phyloP scores from a whole-genome alignment of 2,888 invertebrate genomes.

The Trissoscelio sp. region DNA sequence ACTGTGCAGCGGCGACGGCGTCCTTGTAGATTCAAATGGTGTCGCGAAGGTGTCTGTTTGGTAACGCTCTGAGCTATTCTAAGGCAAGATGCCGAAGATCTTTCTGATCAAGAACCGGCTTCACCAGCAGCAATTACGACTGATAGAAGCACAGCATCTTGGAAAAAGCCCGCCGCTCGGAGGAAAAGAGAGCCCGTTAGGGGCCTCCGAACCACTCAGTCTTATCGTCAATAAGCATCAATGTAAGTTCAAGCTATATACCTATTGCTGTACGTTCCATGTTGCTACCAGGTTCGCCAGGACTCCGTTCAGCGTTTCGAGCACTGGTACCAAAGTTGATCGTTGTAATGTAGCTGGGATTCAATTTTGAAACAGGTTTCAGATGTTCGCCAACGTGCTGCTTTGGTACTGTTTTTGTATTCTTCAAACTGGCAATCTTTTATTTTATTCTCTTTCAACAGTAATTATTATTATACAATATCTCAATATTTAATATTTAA shows the following conservation, averaged over 20 bases:
- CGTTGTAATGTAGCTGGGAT: too few relatives aligned
- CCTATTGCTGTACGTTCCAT: conserved; percentile 7
- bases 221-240: conserved; percentile 84
- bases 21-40: conserved; percentile 61
- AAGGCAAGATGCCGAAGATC: conserved; percentile 93
- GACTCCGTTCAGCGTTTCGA: not conserved
- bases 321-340: too few relatives aligned
- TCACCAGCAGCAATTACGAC: conserved; percentile 94
- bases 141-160: conserved; percentile 92
- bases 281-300: conserved; percentile 19
- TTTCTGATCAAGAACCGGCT: conserved; percentile 95
- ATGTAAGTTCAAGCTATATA: conserved; percentile 78
- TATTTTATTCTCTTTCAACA: too few relatives aligned
- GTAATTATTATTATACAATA: too few relatives aligned
- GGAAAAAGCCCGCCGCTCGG: conserved; percentile 80
- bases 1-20: conserved; percentile 4
- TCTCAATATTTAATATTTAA: too few relatives aligned
- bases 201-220: conserved; percentile 83
- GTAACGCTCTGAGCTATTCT: conserved; percentile 42
- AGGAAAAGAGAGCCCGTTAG: conserved; percentile 81
- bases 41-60: conserved; percentile 62
- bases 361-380: too few relatives aligned
- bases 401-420: too few relatives aligned
- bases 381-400: too few relatives aligned
- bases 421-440: too few relatives aligned